phyloP scores from a whole-genome alignment of 2,888 invertebrate genomes.

The Amphipoea lucens region DNA sequence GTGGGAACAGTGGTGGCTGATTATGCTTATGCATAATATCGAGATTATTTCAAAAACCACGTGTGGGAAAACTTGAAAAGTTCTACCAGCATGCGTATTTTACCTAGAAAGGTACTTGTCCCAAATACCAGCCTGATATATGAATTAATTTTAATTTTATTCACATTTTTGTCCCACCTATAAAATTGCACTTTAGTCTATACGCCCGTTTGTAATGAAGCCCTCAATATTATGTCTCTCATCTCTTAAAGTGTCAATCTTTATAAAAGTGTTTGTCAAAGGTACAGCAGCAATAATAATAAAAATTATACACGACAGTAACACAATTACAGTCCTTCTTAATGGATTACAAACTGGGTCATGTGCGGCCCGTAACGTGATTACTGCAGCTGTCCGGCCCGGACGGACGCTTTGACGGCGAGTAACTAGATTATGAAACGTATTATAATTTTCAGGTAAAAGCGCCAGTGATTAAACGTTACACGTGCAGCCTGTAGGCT shows the following conservation, averaged over 20 bases:
- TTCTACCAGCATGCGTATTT: no score
- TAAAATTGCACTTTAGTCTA: not conserved
- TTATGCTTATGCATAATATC: not conserved
- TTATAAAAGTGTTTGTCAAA: not conserved
- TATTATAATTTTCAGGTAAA: conserved; percentile 40
- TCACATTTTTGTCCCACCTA: not conserved
- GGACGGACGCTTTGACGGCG: conserved; percentile 43
- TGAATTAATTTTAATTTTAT: not conserved
- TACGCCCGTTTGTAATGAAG: not conserved
- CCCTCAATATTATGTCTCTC: not conserved
- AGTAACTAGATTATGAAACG: conserved; percentile 31
- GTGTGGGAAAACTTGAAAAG: no score
- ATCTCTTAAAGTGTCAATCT: not conserved
- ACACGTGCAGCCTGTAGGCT: not conserved
- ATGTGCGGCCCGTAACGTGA: conserved; percentile 39
- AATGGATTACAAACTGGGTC: conserved; percentile 26
- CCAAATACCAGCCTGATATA: not conserved
- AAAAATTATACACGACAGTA: conserved; percentile 13
- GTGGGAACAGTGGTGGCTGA: not conserved
- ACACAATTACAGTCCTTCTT: conserved; percentile 28
- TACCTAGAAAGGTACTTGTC: no score
- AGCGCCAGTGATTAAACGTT: not conserved
- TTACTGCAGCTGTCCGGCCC: conserved; percentile 44
- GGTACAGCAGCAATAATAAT: not conserved
- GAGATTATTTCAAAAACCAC: no score